Base-by-base conservation (phyloP, 2,888 invertebrate genomes). In the Pogonocherus hispidulus region DNA sequence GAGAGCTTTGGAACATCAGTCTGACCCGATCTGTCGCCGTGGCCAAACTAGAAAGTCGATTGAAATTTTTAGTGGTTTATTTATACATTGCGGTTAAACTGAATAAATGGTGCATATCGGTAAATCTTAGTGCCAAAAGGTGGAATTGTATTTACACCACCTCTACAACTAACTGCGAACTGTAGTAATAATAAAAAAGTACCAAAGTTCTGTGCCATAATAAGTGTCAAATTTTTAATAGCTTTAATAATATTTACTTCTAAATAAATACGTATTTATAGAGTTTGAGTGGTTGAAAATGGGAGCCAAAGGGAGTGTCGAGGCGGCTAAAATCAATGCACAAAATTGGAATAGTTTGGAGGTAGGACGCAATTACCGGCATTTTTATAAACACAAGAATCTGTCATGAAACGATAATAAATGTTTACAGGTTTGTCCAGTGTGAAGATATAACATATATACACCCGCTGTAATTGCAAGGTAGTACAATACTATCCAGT, bases 281-380 rank as follows among this genome's bases (percentile, higher is more conserved):
- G 14, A 46, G 23, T 62, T 19, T 3, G 35, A 16, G 64, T 66
- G 60, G 35, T 67, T 66, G 44, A 75, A 87, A 86, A 92, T 92
- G 93, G 93, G 93, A 87, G 92, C 92, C 86, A 93, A 93, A 90
- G 92, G 92, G 86, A 93, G 92, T 89, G 92, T 92, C 86, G 92
- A 93, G 86, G 92, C 92, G 84, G 92, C 91, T 85, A 92, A 92
- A 90, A 90, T 91, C 88, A 92, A 92, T 88, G 90, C 92, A 87
- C 77, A 92, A 89, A 92, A 91, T 87, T 93, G 92, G 93, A 92
- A 91, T 87, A 92, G 92, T 87, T 88, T 92, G 84, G 92, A 92
- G 92, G 92, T 92, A 90, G 88, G 89, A 32, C 46, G 49, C 49
- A 51, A 47, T 35, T 62, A 66, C 52, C 57, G 49, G 41, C 57